Base-by-base conservation (phyloP, 2,113 vertebrate genomes). In the Microcebus griseorufus region DNA sequence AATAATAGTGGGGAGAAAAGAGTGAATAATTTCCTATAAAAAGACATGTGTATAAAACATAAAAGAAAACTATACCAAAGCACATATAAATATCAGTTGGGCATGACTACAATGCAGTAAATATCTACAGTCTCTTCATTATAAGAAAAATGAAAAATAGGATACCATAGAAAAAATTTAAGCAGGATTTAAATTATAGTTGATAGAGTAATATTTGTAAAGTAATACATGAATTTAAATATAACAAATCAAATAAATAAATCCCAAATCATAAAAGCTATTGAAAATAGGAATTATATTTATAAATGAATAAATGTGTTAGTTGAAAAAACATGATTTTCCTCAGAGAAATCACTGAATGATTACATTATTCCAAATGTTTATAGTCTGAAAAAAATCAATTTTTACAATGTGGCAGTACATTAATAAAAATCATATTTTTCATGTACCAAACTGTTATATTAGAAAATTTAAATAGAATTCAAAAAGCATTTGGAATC, bases 281-380 rank as follows among this genome's bases (percentile, higher is more conserved):
- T 20, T 65, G 67, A 88, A 80, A 37, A 84, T 69, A 88, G 20
- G 7, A 88, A 83, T 92, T 64, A 65, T 62, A 72, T 92, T 88
- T 90, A 88, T 80, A 75, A 81, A 29, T 62, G 39, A 88, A 96
- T 76, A 94, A 76, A 62, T 70, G 32, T 67, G 14, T 27, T 88
- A 83, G 34, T 34, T 81, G 37, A 78, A 91, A 95, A 96, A 72
- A 86, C 93, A 6, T 55, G 53, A 69, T 87, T 92, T 96, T 79
- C 42, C n/a, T 79, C n/a, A 80, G 64, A 94, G 60, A 93, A 96
- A 79, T 90, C 16, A 84, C 48, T 83, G 84, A 84, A 76, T 90
- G 45, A 95, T 81, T 65, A 32, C 17, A 89, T 82, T 92, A 93
- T 75, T 91, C 14, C 73, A 69, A 89, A 75, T 70, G 14, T 70